Percentiles rank a stretch among this genome's conserved stretches.
Evolutionary conservation across 2,888 invertebrate species (phyloP).

Genomic region (Mythimna pallens): DNA sequence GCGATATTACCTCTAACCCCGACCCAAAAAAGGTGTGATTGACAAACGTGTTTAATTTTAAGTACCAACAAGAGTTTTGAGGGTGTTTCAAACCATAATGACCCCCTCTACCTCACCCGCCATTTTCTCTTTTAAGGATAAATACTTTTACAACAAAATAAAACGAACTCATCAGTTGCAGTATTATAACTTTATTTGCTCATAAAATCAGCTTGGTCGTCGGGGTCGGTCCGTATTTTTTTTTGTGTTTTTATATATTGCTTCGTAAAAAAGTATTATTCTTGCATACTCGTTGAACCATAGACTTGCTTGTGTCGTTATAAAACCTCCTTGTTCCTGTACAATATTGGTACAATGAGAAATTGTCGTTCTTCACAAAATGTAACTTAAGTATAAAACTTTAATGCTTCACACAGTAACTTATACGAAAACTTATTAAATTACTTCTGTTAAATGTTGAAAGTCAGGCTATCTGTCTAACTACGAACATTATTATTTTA

Average conservation of each 20-base stretch:
- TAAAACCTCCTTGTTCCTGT: background rate
- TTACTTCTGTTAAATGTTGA: constrained; percentile 7
- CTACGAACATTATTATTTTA: background rate
- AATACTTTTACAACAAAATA: constrained; percentile 54
- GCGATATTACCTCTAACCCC: background rate
- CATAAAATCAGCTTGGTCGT: constrained; percentile 78
- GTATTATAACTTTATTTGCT: constrained; percentile 74
- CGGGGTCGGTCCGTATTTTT: constrained; percentile 76
- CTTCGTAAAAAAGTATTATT: constrained; percentile 71
- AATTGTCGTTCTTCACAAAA: constrained; percentile 1
- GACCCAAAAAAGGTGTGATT: background rate
- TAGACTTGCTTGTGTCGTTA: constrained; percentile 61
- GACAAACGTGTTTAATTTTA: constrained; percentile 14
- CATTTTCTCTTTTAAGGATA: constrained; percentile 13
- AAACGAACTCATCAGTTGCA: constrained; percentile 62
- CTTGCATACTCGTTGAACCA: constrained; percentile 68
- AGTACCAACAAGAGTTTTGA: constrained; percentile 13
- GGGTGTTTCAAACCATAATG: constrained; percentile 22
- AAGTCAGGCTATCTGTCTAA: background rate
- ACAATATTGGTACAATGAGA: constrained; percentile 41
- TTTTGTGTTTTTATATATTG: constrained; percentile 71
- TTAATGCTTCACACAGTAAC: constrained; percentile 9
- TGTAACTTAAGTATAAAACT: constrained; percentile 8
- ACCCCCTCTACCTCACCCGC: background rate
- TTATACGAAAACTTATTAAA: constrained; percentile 6